Base-by-base conservation (phyloP, 2,113 vertebrate species). In the Anoura caudifer region DNA sequence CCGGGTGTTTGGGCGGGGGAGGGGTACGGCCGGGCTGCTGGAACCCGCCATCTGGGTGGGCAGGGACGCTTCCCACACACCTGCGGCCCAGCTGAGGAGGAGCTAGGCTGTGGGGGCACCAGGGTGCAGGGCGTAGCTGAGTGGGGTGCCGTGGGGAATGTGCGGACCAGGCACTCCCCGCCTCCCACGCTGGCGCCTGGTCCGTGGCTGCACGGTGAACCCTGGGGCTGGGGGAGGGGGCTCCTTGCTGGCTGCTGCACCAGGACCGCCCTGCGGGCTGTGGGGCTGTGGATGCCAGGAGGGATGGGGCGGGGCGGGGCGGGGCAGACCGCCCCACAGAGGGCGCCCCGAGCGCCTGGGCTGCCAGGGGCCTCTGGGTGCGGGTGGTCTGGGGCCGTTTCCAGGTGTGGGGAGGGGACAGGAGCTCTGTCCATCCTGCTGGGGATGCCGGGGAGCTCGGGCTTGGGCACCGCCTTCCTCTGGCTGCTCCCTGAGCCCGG, bases 41-140 rank as follows among this genome's bases (percentile, higher is more conserved):
- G 20, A n/a, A 3, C 47, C 41, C 5, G 5, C 16, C 19, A 5
- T 20, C 38, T 19, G 13, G 67, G 54, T 20, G 52, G 43, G 36
- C 63, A 79, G 67, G 47, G 38, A 43, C 20, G 16, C n/a, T 75
- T 17, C 90, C 19, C 1, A 22, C 1, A 22, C 17, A 17, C 17
- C 75, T 4, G 47, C 33, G 45, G 45, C 38, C 67, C 33, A 16
- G 43, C 26, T 5, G 9, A 26, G 33, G 81, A 67, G 10, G 70
- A 67, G 15, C 28, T 0, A 1, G n/a, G 81, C 3, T 3, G 4
- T 4, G 4, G 47, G 31, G 45, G 50, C 9, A 16, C 12, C 1
- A 0, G 43, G 17, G 3, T 13, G 1, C 1, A 9, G 26, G 41
- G 12, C 8, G 20, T 2, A 2, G 47, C 69, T 26, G 20, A 12